Evolutionary conservation across 1,140 invertebrate genomes (phyloP), one percentile per base, ranked within the genome.

Genomic region (Musca domestica): DNA sequence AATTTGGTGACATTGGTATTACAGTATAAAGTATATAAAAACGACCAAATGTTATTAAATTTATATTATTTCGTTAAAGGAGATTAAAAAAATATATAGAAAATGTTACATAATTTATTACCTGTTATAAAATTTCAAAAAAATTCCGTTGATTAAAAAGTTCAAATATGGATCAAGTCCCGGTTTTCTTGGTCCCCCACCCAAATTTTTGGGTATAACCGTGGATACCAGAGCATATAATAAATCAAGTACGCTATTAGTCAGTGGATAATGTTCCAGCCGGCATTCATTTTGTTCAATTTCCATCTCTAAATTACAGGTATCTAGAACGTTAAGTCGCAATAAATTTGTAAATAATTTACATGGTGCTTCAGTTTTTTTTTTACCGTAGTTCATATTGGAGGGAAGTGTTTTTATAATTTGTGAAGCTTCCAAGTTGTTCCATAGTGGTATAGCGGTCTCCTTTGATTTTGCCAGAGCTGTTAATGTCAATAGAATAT

Each of bases 121-220:
- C 67, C 67, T 46, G 15, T 72, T 75, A 20, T 77, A 79, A 65
- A 79, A 77, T 63, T 77, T 81, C 6, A 78, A 25, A 22, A 80
- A 17, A 30, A 77, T 75, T 0, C 70, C 67, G 4, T 74, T 68
- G 67, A 90, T 85, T 84, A 95, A 87, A 78, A 95, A 96, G 4
- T 90, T 87, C 14, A 97, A 80, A 77, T 97, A 98, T 0, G 95
- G 94, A 83, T 94, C 90, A 71, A 97, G 92, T 1, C 95, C 94
- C 2, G 94, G 92, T 52, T 88, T 87, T n/a, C 95, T 84, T 4
- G 88, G 83, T 0, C 93, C 93, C 2, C 89, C 89, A 7, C 94
- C 94, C 6, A 96, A 83, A n/a, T 89, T 86, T 68, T 88, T 84
- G 0, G 94, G 93, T 64, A 95, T 86, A 14, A 88, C 87, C 19